phyloP scores from a whole-genome alignment of 2,113 vertebrate genomes.

The Raja brachyura region DNA sequence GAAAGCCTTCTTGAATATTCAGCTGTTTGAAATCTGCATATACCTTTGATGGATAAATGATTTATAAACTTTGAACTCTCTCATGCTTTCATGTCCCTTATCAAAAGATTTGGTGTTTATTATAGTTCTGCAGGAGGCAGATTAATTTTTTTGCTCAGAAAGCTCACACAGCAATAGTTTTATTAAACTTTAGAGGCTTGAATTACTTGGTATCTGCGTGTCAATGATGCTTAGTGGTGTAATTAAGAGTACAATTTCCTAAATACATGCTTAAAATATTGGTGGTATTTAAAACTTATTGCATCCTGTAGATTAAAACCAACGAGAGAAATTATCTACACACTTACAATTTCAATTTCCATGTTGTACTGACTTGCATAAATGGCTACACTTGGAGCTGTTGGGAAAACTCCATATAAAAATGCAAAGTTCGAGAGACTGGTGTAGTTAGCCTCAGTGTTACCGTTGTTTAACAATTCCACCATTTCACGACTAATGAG shows the following conservation, averaged over 20 bases:
- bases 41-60: background rate
- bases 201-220: background rate
- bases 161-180: background rate
- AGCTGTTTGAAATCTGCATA: background rate
- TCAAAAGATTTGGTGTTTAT: background rate
- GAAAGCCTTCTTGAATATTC: background rate
- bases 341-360: slow-evolving; percentile 92
- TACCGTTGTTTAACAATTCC: slow-evolving; percentile 72
- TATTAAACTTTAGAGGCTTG: background rate
- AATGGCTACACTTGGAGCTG: slow-evolving; percentile 91
- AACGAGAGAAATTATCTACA: background rate
- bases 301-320: background rate
- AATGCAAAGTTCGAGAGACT: slow-evolving; percentile 94
- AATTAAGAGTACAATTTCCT: background rate
- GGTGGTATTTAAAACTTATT: background rate
- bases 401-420: slow-evolving; percentile 89
- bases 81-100: background rate
- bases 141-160: background rate
- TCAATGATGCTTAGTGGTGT: background rate
- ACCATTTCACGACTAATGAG: slow-evolving; percentile 92
- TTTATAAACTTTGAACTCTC: background rate
- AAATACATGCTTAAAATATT: background rate
- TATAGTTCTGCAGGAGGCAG: background rate
- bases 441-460: slow-evolving; percentile 71
- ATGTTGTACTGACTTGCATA: slow-evolving; percentile 92